These are phyloP conservation scores for Petaurus breviceps DNA, from an alignment of 2,113 vertebrate species.

Conservation along the genomic window DNA sequence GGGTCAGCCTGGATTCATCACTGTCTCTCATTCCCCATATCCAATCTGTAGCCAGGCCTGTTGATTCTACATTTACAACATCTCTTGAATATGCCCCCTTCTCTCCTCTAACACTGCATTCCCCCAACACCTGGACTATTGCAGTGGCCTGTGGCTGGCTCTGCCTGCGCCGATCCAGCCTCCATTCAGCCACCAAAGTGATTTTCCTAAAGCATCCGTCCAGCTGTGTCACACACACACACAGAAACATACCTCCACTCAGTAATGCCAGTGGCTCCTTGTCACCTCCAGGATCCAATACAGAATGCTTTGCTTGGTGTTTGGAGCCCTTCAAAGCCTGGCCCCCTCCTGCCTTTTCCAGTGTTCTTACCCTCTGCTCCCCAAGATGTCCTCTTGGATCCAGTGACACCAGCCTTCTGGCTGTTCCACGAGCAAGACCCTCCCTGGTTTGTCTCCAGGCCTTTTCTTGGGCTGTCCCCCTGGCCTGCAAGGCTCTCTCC, in stretches of 20 bases:
- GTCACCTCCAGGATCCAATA: not conserved
- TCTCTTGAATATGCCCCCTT: not conserved
- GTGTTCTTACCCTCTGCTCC: not conserved
- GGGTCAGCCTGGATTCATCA: not conserved
- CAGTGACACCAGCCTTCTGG: not conserved
- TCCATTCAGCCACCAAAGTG: not conserved
- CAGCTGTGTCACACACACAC: not conserved
- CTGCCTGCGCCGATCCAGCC: not conserved
- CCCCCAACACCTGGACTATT: not conserved
- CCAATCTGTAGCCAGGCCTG: not conserved
- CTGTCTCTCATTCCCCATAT: not conserved
- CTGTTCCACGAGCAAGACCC: not conserved
- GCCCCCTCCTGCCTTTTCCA: not conserved
- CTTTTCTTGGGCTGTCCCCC: not conserved
- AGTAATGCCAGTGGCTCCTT: not conserved
- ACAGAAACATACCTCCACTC: not conserved
- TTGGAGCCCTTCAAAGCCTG: not conserved
- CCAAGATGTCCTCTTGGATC: not conserved
- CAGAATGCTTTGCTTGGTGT: not conserved
- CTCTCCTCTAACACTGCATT: not conserved
- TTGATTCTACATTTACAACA: not conserved
- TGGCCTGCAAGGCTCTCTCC: too few species aligned
- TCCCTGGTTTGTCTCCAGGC: not conserved
- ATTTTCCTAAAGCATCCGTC: not conserved
- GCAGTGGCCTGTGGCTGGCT: not conserved